A percentile compares a stretch with the other conserved stretches of the same genome.
Evolutionary conservation across 30 jellyfish, hydroid and myxozoan species (phyloP).

Genomic region (Turritopsis rubra): DNA sequence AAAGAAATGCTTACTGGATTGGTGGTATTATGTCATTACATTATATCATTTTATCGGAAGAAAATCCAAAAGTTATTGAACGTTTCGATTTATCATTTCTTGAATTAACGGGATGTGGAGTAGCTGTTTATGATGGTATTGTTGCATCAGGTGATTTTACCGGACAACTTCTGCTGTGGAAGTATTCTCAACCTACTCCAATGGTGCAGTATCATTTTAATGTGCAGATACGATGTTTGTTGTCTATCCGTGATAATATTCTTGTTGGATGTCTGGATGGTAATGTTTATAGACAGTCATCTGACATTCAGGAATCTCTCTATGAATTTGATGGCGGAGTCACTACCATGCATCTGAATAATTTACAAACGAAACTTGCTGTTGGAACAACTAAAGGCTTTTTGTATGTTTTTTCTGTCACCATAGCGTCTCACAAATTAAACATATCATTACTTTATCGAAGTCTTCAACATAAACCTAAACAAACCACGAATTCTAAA

Average conservation of each 20-base stretch:
- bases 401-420: slow-evolving; percentile 38
- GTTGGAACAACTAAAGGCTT: slow-evolving; percentile 82
- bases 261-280: slow-evolving; percentile 72
- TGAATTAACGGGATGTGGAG: slow-evolving; percentile 86
- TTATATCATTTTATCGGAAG: slow-evolving; percentile 19
- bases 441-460: slow-evolving; percentile 10
- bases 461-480: slow-evolving; percentile 42
- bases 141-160: slow-evolving; percentile 93
- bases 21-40: slow-evolving; percentile 79
- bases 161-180: slow-evolving; percentile 58
- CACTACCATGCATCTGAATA: slow-evolving; percentile 25
- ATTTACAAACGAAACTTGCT: slow-evolving; percentile 18
- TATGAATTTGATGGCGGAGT: slow-evolving; percentile 49
- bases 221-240: slow-evolving; percentile 7
- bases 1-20: slow-evolving; percentile 39
- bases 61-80: neutral
- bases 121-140: slow-evolving; percentile 24
- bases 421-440: neutral
- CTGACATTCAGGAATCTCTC: neutral
- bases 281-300: slow-evolving; percentile 37
- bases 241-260: neutral
- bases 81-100: slow-evolving; percentile 24
- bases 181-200: neutral
- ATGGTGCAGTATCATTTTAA: neutral
- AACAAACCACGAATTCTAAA: slow-evolving; percentile 21